phyloP scores from a whole-genome alignment of 2,888 invertebrate genomes.

The Yponomeuta cagnagella region DNA sequence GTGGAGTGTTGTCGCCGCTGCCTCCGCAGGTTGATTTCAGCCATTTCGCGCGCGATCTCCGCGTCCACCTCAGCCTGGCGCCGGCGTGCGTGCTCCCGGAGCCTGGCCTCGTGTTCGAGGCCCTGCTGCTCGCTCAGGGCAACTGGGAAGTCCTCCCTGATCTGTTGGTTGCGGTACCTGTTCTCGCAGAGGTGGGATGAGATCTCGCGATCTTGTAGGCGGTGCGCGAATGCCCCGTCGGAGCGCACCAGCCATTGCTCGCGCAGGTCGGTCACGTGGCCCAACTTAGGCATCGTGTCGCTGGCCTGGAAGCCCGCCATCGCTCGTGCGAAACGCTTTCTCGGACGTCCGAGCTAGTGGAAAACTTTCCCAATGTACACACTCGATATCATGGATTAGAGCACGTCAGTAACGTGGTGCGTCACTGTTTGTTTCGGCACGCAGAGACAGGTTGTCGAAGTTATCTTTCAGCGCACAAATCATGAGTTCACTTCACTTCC shows the following conservation, averaged over 20 bases:
- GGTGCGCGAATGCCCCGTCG: slow-evolving; percentile 66
- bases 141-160: slow-evolving; percentile 67
- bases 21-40: slow-evolving; percentile 62
- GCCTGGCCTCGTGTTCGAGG: slow-evolving; percentile 52
- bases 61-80: slow-evolving; percentile 66
- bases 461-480: slow-evolving; percentile 8
- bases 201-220: slow-evolving; percentile 67
- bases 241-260: slow-evolving; percentile 69
- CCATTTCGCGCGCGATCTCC: slow-evolving; percentile 66
- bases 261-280: slow-evolving; percentile 64
- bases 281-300: slow-evolving; percentile 68
- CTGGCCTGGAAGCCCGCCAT: slow-evolving; percentile 62
- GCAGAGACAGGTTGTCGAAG: slow-evolving; percentile 25
- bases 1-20: slow-evolving; percentile 46
- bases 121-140: slow-evolving; percentile 61
- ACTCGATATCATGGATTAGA: slow-evolving; percentile 24
- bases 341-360: slow-evolving; percentile 15
- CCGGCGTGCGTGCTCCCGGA: slow-evolving; percentile 51
- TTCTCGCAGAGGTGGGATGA: slow-evolving; percentile 68
- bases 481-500: slow-evolving; percentile 7
- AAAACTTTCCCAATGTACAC: slow-evolving; percentile 9
- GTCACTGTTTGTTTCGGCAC: slow-evolving; percentile 33
- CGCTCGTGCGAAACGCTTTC: slow-evolving; percentile 24
- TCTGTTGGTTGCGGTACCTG: slow-evolving; percentile 65
- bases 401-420: slow-evolving; percentile 18